Evolutionary conservation across 1,140 invertebrate genomes (phyloP).

Genomic region (Drosophila nasuta): DNA sequence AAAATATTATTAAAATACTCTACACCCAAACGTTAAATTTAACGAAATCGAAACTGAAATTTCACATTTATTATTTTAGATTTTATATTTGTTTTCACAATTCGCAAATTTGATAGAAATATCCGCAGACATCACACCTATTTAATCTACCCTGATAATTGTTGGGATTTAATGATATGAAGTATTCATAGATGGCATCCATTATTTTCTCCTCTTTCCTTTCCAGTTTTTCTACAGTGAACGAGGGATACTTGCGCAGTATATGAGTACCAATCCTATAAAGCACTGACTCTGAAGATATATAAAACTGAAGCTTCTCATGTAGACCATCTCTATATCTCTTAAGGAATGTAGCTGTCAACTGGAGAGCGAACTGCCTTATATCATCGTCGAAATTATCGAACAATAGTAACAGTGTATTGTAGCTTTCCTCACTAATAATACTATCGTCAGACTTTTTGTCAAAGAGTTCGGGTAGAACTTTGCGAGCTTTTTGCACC

Average conservation of each 20-base stretch:
- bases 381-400: not conserved
- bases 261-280: slow-evolving; percentile 39
- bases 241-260: not conserved
- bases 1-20: no score
- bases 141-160: not conserved
- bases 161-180: slow-evolving; percentile 64
- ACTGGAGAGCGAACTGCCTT: slow-evolving; percentile 25
- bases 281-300: slow-evolving; percentile 59
- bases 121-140: no score
- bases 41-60: no score
- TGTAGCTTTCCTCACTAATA: slow-evolving; percentile 47
- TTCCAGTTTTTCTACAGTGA: no score
- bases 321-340: slow-evolving; percentile 38
- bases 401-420: slow-evolving; percentile 32
- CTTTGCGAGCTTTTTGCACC: no score
- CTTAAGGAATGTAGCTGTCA: slow-evolving; percentile 51
- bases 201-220: no score
- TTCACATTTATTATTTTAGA: no score
- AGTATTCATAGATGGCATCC: slow-evolving; percentile 36
- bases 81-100: no score
- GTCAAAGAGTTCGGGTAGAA: no score
- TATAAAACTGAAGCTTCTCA: slow-evolving; percentile 42
- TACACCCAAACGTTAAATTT: no score
- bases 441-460: slow-evolving; percentile 38
- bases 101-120: no score